Evolutionary conservation across 2,113 vertebrate species (phyloP).

Genomic region (Apistogramma diplotaenia): DNA sequence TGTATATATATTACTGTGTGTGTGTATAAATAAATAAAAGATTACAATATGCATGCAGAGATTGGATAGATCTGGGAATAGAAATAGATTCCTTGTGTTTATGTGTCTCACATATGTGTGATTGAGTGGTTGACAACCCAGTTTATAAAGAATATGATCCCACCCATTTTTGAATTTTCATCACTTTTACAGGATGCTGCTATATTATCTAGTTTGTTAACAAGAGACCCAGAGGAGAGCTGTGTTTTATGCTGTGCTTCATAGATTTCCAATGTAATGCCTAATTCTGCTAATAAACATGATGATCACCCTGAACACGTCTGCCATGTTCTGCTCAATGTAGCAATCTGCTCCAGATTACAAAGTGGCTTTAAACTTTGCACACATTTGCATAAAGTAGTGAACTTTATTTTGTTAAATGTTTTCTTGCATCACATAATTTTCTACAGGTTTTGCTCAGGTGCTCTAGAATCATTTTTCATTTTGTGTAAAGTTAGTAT

Average conservation of each 20-base stretch:
- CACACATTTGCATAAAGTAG: not conserved
- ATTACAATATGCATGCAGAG: no score
- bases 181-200: not conserved
- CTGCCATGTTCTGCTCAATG: no score
- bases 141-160: slow-evolving; percentile 26
- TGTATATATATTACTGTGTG: not conserved
- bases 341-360: no score
- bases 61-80: no score
- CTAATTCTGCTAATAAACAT: not conserved
- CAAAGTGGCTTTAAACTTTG: not conserved
- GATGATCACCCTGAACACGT: not conserved
- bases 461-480: no score
- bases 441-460: no score
- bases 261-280: not conserved
- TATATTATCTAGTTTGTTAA: not conserved
- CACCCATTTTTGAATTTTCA: slow-evolving; percentile 17
- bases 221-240: not conserved
- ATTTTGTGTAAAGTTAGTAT: no score
- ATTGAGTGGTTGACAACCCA: slow-evolving; percentile 31
- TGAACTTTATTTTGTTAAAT: no score
- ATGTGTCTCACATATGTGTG: not conserved
- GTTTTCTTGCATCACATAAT: no score
- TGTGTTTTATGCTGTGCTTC: not conserved
- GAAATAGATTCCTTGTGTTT: slow-evolving; percentile 4
- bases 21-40: no score